Base-by-base conservation (phyloP, 2,888 invertebrate genomes). In the Agapostemon virescens region DNA sequence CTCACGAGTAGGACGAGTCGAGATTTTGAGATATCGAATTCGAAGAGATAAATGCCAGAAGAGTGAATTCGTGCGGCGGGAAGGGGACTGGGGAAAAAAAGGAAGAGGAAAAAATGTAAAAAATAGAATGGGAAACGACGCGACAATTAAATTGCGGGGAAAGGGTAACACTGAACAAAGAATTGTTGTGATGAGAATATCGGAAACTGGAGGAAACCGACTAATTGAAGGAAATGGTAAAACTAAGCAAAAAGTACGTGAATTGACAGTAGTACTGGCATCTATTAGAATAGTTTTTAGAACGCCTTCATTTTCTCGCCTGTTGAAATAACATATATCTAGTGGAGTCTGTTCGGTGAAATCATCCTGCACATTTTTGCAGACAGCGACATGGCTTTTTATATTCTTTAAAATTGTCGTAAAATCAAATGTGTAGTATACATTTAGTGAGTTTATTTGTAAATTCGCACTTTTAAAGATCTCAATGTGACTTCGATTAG, bases 171-270 rank as follows among this genome's bases (percentile, higher is more conserved):
- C 13, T 26, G 23, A 38, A 40, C 13, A 40, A 36, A n/a, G 40
- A 23, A 49, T 33, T 69, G 69, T 30, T 58, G 58, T 58, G 49
- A 52, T 52, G 52, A 69, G 49, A 49, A 49, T 36, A 42, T 69
- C 33, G 33, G 42, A 15, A 42, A 36, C 33, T 36, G n/a, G 49
- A 64, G 38, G 64, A 30, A 30, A 58, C 9, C 17, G 58, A 58
- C 58, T 58, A 30, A 58, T 30, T 58, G 30, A 49, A 30, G 26
- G 55, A 58, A 30, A 36, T 40, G 30, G 17, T 52, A 26, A 70
- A 40, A 6, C 40, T 58, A 58, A 26, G 30, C 17, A 30, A 58
- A 58, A 30, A 30, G 30, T 30, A 17, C 7, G 58, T 6, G 26
- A 58, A 58, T 58, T 30, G 30, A 30, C 58, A 55, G 52, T 23